Conservation (phyloP, 2,888 invertebrate species). For the Tetranychus truncatus region DNA sequence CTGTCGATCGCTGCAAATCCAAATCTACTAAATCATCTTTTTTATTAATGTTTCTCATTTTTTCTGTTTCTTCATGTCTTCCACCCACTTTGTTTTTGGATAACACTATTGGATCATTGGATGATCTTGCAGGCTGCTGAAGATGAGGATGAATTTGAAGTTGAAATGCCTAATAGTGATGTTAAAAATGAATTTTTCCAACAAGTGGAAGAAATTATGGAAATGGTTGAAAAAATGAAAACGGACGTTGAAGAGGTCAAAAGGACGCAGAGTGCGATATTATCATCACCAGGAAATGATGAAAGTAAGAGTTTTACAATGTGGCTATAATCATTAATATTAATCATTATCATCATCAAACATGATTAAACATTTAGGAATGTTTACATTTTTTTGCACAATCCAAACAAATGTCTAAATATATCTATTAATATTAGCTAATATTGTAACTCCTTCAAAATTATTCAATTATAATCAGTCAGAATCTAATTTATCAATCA, state of each 20-base stretch:
- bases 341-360: neutral
- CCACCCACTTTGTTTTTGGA: neutral
- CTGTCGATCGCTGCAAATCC: neutral
- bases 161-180: constrained; percentile 60
- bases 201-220: constrained; percentile 98
- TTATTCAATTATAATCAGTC: no score
- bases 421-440: no score
- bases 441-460: no score
- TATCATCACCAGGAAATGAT: constrained; percentile 94
- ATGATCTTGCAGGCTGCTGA: constrained; percentile 61
- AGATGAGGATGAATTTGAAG: constrained; percentile 84
- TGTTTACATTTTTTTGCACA: neutral
- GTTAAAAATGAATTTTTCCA: constrained; percentile 99
- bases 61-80: neutral
- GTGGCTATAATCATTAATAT: neutral
- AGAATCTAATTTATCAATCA: no score
- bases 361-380: neutral
- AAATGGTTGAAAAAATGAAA: constrained; percentile 99
- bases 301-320: constrained; percentile 54
- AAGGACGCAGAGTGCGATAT: constrained; percentile 98
- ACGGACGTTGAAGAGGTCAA: constrained; percentile 84
- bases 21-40: neutral
- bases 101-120: neutral
- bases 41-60: neutral
- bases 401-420: no score